These are phyloP conservation scores for Athrips mouffetella DNA, from an alignment of 2,888 invertebrate genomes.

Conservation along the genomic window DNA sequence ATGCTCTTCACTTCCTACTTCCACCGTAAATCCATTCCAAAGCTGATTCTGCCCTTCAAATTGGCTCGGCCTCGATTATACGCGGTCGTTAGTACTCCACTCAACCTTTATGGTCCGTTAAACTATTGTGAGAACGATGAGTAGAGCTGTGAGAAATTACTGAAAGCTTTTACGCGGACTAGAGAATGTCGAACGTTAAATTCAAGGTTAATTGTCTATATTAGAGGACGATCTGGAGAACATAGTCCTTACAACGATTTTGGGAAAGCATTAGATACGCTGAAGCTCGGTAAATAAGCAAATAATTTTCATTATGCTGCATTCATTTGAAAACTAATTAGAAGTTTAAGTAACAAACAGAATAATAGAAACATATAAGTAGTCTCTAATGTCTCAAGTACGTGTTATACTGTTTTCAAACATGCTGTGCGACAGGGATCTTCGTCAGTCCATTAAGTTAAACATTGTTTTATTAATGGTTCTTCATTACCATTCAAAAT, in stretches of 20 bases:
- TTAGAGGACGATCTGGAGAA: not conserved
- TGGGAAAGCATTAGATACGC: not conserved
- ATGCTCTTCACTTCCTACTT: conserved; percentile 2
- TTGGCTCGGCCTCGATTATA: conserved; percentile 40
- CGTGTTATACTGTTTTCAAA: too few species aligned
- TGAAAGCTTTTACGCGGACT: conserved; percentile 5
- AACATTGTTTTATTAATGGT: too few species aligned
- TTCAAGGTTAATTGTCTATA: not conserved
- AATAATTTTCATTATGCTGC: too few species aligned
- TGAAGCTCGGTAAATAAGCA: not conserved
- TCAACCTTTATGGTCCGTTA: conserved; percentile 9
- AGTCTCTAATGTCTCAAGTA: too few species aligned
- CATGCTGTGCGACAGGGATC: too few species aligned
- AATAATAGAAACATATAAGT: too few species aligned
- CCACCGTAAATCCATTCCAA: not conserved
- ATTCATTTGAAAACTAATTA: too few species aligned
- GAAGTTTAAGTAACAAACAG: too few species aligned
- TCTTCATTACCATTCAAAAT: too few species aligned
- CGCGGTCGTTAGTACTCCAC: conserved; percentile 17
- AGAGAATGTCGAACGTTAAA: conserved; percentile 1
- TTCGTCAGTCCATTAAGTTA: too few species aligned
- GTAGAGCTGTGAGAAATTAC: conserved; percentile 5
- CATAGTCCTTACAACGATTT: not conserved
- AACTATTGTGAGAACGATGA: conserved; percentile 11
- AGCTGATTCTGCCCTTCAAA: conserved; percentile 35